Conservation (phyloP, 2,797 vertebrate genomes). For the Characodon lateralis region DNA sequence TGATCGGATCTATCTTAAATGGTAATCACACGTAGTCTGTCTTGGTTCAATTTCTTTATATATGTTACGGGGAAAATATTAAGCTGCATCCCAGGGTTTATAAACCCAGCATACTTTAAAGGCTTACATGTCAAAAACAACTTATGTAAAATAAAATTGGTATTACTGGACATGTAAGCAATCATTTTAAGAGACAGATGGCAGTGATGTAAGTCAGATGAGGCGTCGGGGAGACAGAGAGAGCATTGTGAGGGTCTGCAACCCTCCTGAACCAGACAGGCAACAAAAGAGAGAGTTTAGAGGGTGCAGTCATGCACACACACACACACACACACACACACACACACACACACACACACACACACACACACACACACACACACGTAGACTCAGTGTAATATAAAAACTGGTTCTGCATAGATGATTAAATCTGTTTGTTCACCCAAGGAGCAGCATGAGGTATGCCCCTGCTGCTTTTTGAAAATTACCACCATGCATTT, state of each 20-base stretch:
- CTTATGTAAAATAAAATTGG: neutral
- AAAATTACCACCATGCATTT: slow-evolving; percentile 5
- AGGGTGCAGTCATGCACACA: slow-evolving; percentile 16
- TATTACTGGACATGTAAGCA: slow-evolving; percentile 16
- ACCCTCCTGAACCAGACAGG: slow-evolving; percentile 56
- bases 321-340: slow-evolving; percentile 17
- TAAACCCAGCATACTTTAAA: neutral
- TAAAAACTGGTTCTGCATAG: slow-evolving; percentile 44
- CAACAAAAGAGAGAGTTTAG: slow-evolving; percentile 61
- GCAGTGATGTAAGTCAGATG: slow-evolving; percentile 47
- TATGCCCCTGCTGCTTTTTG: slow-evolving; percentile 9
- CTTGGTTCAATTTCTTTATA: neutral
- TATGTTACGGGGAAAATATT: neutral
- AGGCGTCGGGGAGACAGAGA: slow-evolving; percentile 60
- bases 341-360: slow-evolving; percentile 6
- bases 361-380: slow-evolving; percentile 16
- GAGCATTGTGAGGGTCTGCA: slow-evolving; percentile 66
- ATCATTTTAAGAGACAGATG: slow-evolving; percentile 30
- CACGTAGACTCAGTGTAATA: slow-evolving; percentile 12
- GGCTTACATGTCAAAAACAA: neutral
- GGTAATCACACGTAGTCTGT: slow-evolving; percentile 30
- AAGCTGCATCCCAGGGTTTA: neutral
- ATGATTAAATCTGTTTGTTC: slow-evolving; percentile 48
- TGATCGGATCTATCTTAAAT: slow-evolving; percentile 35
- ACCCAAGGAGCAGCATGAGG: slow-evolving; percentile 31